phyloP scores from a whole-genome alignment of 2,888 invertebrate species.

The Mycalesis mineus region DNA sequence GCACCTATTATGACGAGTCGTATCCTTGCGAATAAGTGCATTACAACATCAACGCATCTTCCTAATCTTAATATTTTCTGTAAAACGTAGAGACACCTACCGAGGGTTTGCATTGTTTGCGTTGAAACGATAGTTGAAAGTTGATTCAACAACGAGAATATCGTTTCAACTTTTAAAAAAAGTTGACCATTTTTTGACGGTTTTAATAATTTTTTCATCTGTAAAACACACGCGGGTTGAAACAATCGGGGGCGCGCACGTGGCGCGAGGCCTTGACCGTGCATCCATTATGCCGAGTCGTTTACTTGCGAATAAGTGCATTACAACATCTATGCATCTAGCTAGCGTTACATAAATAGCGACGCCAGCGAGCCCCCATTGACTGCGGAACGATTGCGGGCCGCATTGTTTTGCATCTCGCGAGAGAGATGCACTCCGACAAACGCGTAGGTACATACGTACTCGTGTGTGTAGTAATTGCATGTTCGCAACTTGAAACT shows the following conservation, averaged over 20 bases:
- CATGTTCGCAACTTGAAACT: background rate
- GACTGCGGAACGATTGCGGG: conserved; percentile 23
- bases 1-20: conserved; percentile 64
- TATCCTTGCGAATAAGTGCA: conserved; percentile 72
- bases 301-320: conserved; percentile 72
- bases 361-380: conserved; percentile 27
- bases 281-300: conserved; percentile 64
- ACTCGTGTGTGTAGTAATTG: background rate
- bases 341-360: conserved; percentile 31
- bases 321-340: conserved; percentile 47
- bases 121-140: no score
- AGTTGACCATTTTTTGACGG: no score
- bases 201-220: no score
- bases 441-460: background rate
- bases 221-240: conserved; percentile 24
- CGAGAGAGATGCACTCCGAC: conserved; percentile 4
- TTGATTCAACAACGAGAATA: no score
- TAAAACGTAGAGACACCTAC: no score
- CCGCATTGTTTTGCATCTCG: conserved; percentile 23
- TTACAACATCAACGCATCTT: conserved; percentile 47
- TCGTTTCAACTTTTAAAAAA: no score
- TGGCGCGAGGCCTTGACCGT: conserved; percentile 72
- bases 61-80: no score
- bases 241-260: conserved; percentile 59
- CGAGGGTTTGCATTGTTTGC: no score